Conservation (phyloP, 2,113 vertebrate species). For the Grus americana region DNA sequence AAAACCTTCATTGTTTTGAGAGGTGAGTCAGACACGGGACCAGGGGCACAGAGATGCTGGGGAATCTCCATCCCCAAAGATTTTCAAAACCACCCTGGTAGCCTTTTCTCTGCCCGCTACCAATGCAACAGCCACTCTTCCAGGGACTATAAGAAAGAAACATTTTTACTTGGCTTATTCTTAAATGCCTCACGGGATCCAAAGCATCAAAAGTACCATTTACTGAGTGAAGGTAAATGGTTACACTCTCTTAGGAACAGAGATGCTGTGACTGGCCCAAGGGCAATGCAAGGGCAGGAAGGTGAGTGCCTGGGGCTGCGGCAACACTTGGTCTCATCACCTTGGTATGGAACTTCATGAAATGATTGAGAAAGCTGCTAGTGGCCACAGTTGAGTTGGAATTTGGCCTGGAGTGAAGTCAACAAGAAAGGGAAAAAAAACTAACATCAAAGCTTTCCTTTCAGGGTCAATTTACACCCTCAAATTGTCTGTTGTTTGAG, state of each 20-base stretch:
- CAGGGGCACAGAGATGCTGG: not conserved
- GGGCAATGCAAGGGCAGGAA: not conserved
- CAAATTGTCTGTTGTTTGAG: not conserved
- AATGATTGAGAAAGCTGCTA: slow-evolving; percentile 28
- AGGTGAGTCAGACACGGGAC: not conserved
- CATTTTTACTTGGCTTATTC: not conserved
- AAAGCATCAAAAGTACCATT: not conserved
- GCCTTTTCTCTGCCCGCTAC: not conserved
- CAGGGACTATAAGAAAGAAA: not conserved
- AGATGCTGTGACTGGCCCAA: not conserved
- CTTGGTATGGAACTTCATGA: slow-evolving; percentile 14
- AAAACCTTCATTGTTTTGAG: not conserved
- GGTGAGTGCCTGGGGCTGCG: not conserved
- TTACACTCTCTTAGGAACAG: not conserved
- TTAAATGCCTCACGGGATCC: not conserved
- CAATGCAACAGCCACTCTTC: not conserved
- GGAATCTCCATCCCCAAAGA: not conserved
- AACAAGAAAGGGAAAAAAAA: slow-evolving; percentile 16
- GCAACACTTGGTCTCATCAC: not conserved
- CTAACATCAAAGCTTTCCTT: slow-evolving; percentile 55
- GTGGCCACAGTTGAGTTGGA: not conserved
- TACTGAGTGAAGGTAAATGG: not conserved
- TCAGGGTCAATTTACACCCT: slow-evolving; percentile 52
- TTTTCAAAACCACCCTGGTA: not conserved
- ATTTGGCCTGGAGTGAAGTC: slow-evolving; percentile 43